A percentile compares a stretch with the other conserved stretches of the same genome.
Evolutionary conservation across 2,888 invertebrate species (phyloP).

Genomic region (Anthrax anthrax): DNA sequence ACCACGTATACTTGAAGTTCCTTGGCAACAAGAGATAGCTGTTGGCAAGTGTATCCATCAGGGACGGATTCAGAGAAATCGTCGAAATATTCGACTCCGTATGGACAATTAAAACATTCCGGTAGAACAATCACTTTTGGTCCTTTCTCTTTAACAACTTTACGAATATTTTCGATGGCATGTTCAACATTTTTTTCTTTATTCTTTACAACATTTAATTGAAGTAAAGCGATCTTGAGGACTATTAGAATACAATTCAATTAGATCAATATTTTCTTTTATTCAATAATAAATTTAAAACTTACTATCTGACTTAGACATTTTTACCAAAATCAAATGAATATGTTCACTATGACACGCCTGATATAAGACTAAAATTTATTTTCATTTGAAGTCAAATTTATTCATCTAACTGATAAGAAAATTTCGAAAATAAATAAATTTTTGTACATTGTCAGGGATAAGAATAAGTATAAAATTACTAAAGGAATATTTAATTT

Average conservation of each 20-base stretch:
- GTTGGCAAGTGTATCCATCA: conserved; percentile 54
- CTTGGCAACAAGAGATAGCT: conserved; percentile 60
- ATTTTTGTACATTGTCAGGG: too few species aligned
- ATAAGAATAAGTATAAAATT: too few species aligned
- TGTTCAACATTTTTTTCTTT: conserved; percentile 61
- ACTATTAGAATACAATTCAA: not conserved
- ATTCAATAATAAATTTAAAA: too few species aligned
- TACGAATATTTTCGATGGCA: conserved; percentile 54
- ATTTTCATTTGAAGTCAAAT: too few species aligned
- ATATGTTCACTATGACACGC: too few species aligned
- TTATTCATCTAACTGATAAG: too few species aligned
- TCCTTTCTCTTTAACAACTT: conserved; percentile 46
- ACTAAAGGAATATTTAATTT: too few species aligned
- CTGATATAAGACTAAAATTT: too few species aligned
- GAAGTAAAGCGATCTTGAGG: conserved; percentile 55
- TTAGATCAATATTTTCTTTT: too few species aligned
- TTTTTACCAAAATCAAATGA: too few species aligned
- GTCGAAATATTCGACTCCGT: conserved; percentile 72
- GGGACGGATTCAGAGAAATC: conserved; percentile 80
- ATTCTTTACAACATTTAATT: conserved; percentile 59
- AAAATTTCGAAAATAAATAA: too few species aligned
- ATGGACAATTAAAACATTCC: conserved; percentile 92
- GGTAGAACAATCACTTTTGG: conserved; percentile 55
- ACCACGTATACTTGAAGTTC: conserved; percentile 64
- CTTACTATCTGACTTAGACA: too few species aligned